These are phyloP conservation scores for Napeogenes inachia DNA, from an alignment of 2,888 invertebrate species.

Conservation along the genomic window DNA sequence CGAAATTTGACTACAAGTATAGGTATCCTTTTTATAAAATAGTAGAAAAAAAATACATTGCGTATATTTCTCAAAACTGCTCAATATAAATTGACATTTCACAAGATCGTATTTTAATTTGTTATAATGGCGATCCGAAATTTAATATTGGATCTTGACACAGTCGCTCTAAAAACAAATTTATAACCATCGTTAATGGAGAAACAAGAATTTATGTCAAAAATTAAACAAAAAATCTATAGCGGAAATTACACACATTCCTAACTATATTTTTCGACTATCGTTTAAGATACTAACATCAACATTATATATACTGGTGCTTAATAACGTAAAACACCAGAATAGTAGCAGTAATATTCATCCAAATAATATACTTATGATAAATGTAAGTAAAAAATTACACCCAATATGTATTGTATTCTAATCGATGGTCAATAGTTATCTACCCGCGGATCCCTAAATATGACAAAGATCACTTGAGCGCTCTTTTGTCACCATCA, in stretches of 20 bases:
- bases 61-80: slow-evolving; percentile 2
- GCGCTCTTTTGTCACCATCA: slow-evolving; percentile 73
- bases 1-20: too few relatives aligned
- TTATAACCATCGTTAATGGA: slow-evolving; percentile 26
- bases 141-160: slow-evolving; percentile 12
- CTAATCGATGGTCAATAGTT: slow-evolving; percentile 11
- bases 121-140: slow-evolving; percentile 14
- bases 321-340: too few relatives aligned
- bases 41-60: too few relatives aligned
- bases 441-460: slow-evolving; percentile 45
- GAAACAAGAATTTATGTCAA: slow-evolving; percentile 26
- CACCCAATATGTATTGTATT: not conserved
- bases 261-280: slow-evolving; percentile 11
- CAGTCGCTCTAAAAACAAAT: slow-evolving; percentile 12
- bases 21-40: too few relatives aligned
- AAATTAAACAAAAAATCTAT: slow-evolving; percentile 22
- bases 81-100: slow-evolving; percentile 22
- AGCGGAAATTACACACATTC: slow-evolving; percentile 43
- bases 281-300: too few relatives aligned
- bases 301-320: too few relatives aligned
- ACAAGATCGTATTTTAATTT: slow-evolving; percentile 24
- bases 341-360: too few relatives aligned
- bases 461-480: slow-evolving; percentile 58
- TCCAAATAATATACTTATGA: too few relatives aligned
- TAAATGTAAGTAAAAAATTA: slow-evolving; percentile 5